Conservation (phyloP, 2,797 vertebrate species). For the Mus caroli region DNA sequence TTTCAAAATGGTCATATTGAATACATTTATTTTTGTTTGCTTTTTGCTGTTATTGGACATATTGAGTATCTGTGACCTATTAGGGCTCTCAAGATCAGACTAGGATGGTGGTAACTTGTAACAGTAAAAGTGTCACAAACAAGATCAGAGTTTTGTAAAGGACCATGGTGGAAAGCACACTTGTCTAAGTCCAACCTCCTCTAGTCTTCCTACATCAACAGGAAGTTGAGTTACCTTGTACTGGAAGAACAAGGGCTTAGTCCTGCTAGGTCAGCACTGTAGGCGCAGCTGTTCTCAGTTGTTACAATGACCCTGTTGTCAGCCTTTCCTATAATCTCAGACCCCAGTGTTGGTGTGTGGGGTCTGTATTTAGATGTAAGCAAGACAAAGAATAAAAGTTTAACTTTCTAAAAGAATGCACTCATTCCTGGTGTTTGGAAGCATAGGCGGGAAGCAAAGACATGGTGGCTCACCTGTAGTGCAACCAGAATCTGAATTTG, state of each 20-base stretch:
- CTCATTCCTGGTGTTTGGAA: neutral
- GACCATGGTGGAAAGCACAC: neutral
- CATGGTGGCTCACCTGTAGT: neutral
- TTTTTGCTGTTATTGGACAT: neutral
- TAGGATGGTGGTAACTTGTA: neutral
- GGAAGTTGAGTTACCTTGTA: neutral
- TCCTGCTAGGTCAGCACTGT: neutral
- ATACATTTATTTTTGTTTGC: neutral
- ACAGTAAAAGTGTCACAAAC: neutral
- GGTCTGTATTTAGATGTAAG: neutral
- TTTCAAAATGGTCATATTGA: neutral
- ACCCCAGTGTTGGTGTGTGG: neutral
- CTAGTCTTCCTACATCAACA: neutral
- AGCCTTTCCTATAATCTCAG: neutral
- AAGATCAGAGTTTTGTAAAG: neutral
- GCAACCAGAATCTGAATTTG: neutral
- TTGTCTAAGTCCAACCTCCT: neutral
- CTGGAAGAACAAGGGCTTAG: neutral
- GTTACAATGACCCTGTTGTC: neutral
- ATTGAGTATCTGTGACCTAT: neutral
- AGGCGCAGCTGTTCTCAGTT: neutral
- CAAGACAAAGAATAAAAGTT: neutral
- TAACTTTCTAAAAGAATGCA: constrained; percentile 11
- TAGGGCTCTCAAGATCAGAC: neutral
- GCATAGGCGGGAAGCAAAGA: neutral